These are phyloP conservation scores for Rhaphigaster nebulosa DNA, from an alignment of 2,888 invertebrate genomes.

Conservation along the genomic window DNA sequence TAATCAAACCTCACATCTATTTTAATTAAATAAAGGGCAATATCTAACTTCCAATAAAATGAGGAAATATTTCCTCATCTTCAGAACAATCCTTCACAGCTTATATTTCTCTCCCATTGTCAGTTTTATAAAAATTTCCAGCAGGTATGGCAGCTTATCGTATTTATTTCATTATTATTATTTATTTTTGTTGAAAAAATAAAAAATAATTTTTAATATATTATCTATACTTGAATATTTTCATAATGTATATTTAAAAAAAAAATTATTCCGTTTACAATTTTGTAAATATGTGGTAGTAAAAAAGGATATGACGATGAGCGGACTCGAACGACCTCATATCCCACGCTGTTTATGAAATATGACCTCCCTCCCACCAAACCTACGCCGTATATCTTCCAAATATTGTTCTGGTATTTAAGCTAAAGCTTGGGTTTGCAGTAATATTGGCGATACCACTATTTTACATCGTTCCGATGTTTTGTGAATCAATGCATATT, in stretches of 20 bases:
- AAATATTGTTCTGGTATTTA: slow-evolving; percentile 38
- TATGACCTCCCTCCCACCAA: background rate
- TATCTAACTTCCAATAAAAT: too few relatives aligned
- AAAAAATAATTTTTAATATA: too few relatives aligned
- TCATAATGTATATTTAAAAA: background rate
- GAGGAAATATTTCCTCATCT: too few relatives aligned
- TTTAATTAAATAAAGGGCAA: too few relatives aligned
- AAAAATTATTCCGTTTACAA: background rate
- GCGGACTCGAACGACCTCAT: background rate
- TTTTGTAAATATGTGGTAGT: background rate
- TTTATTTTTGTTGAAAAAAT: too few relatives aligned
- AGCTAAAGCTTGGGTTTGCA: background rate
- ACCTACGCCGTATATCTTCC: slow-evolving; percentile 26
- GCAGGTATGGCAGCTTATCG: too few relatives aligned
- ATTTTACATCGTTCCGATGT: background rate
- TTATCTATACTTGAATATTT: too few relatives aligned
- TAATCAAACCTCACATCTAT: too few relatives aligned
- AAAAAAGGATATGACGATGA: background rate
- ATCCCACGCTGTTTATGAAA: background rate
- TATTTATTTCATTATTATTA: too few relatives aligned
- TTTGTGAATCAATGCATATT: background rate
- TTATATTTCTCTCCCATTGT: too few relatives aligned
- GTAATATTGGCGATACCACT: background rate
- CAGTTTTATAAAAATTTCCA: too few relatives aligned
- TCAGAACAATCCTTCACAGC: too few relatives aligned